Evolutionary conservation across 2,113 vertebrate genomes (phyloP), one percentile per base, ranked within the genome.

Genomic region (Rhadina sibilatrix): DNA sequence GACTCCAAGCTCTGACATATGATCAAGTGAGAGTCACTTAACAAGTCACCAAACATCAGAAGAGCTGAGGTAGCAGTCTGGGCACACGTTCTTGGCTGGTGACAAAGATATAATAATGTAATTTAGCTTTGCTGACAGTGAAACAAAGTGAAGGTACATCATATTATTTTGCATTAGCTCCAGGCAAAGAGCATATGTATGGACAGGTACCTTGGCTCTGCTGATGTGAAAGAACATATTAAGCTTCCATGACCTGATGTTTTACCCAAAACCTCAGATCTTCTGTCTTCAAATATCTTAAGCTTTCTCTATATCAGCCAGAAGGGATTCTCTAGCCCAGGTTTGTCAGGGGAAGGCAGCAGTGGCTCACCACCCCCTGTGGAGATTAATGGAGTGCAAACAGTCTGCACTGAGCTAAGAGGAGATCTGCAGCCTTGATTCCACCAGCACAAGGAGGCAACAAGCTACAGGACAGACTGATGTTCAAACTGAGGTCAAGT

Each of bases 51-150:
- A 81, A 92, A 86, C 69, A 83, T 66, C 86, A 93, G 91, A 97
- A 97, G 44, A 89, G 94, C 95, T 95, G 95, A 97, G 93, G 83
- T 74, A 95, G 95, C 96, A 96, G 47, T 94, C 60, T 91, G 83
- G 72, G 93, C 76, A 56, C 83, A 89, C 2, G 0, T 59, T 92
- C 93, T 59, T 83, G 80, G 89, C 93, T 30, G 68, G 86, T 81
- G 95, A 87, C 76, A 90, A 86, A 93, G 95, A 78, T 27, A 81
- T 64, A 94, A 96, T 90, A 97, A 97, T 90, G 86, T 83, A 96
- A 97, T 97, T 96, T 93, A 95, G 89, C 89, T 95, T 66, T 42
- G 64, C 92, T 96, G 94, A 90, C 91, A 96, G 94, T 91, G 89
- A 95, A 95, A 93, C 86, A 95, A 95, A 86, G 83, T 40, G 91